Percentiles rank a stretch among this genome's conserved stretches.
These are phyloP conservation scores for Pardalotus punctatus DNA, from an alignment of 2,113 vertebrate species.

Conservation along the genomic window DNA sequence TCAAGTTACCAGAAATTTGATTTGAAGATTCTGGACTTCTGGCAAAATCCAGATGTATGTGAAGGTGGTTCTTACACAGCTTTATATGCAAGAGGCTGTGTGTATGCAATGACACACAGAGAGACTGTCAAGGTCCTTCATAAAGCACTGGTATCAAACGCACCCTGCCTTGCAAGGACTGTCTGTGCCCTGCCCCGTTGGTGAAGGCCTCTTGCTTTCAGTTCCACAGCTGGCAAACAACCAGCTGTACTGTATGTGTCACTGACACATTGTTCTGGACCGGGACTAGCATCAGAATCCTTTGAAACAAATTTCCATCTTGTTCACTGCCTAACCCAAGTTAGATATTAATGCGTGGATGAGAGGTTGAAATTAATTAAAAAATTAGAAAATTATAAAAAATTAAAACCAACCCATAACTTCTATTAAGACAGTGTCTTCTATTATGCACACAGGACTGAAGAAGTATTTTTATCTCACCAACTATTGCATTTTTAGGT, in stretches of 20 bases:
- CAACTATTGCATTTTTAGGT: neutral
- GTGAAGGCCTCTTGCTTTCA: neutral
- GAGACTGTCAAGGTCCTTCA: no score
- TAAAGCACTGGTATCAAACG: neutral
- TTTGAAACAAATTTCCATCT: neutral
- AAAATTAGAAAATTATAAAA: neutral
- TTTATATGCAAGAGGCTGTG: neutral
- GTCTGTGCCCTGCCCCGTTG: rapidly evolving
- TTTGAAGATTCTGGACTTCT: neutral
- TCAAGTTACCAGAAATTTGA: neutral
- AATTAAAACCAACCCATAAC: rapidly evolving
- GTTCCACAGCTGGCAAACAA: neutral
- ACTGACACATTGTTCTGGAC: neutral
- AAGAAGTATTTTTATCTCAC: neutral
- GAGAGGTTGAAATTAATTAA: neutral
- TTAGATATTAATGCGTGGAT: neutral
- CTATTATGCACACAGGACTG: neutral
- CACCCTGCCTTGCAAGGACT: neutral
- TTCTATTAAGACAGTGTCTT: neutral
- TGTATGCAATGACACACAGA: neutral
- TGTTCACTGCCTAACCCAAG: neutral
- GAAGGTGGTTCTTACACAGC: neutral
- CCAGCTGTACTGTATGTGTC: neutral
- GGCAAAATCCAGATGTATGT: neutral
- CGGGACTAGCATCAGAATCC: neutral